Conservation (phyloP, 2,113 vertebrate genomes). For the Amazona guildingii region DNA sequence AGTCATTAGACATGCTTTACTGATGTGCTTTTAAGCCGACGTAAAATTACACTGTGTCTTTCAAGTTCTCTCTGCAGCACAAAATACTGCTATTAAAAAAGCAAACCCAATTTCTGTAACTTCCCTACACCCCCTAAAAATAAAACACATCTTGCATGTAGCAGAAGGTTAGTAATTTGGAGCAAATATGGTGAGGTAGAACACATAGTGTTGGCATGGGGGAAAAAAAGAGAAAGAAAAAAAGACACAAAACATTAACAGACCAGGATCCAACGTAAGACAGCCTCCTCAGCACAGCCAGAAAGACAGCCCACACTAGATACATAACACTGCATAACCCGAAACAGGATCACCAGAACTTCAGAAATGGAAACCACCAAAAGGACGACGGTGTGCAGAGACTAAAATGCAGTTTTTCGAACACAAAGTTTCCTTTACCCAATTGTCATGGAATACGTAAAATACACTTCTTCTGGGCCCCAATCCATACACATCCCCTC, state of each 20-base stretch:
- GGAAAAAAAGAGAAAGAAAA: neutral
- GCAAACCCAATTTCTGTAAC: neutral
- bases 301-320: neutral
- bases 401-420: neutral
- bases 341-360: neutral
- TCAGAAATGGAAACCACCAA: neutral
- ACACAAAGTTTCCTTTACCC: neutral
- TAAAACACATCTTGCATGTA: neutral
- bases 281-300: neutral
- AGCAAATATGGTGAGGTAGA: neutral
- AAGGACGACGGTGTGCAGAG: neutral
- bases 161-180: neutral
- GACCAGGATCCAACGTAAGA: neutral
- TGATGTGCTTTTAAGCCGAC: neutral
- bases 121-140: neutral
- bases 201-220: neutral
- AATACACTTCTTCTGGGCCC: neutral
- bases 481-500: neutral
- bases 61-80: neutral
- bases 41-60: neutral
- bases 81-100: neutral
- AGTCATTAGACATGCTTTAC: neutral
- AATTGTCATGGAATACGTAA: neutral
- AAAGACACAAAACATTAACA: neutral
- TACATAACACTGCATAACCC: neutral